phyloP scores from a whole-genome alignment of 2,113 vertebrate species.

The Siphamia tubifer region DNA sequence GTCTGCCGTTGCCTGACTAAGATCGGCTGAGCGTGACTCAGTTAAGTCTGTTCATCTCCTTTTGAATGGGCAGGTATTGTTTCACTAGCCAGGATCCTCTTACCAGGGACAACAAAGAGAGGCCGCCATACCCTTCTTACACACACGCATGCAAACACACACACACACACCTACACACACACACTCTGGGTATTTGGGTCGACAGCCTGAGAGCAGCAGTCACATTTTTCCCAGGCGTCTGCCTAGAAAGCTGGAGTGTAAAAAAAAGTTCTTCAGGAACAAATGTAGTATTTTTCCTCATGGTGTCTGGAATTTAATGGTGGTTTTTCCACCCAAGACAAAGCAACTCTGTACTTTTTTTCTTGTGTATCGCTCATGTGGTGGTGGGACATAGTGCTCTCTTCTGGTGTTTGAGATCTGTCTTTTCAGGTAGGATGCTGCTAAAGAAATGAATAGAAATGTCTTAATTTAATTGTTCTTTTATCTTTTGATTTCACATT shows the following conservation, averaged over 20 bases:
- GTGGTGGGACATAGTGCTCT: slow-evolving; percentile 4
- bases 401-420: not conserved
- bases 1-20: slow-evolving; percentile 23
- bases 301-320: not conserved
- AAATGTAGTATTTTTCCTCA: not conserved
- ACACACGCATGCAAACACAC: slow-evolving; percentile 12
- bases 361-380: not conserved
- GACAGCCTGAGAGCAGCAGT: slow-evolving; percentile 38
- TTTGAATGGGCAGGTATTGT: slow-evolving; percentile 72
- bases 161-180: slow-evolving; percentile 2
- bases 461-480: not conserved
- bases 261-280: slow-evolving; percentile 20
- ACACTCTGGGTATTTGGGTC: slow-evolving; percentile 6
- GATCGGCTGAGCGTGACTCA: slow-evolving; percentile 45
- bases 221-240: slow-evolving; percentile 32
- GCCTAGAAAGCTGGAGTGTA: slow-evolving; percentile 24
- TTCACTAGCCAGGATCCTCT: slow-evolving; percentile 67
- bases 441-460: not conserved
- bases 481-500: not conserved
- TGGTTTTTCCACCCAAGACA: not conserved
- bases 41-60: slow-evolving; percentile 51
- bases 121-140: slow-evolving; percentile 4
- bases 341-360: not conserved
- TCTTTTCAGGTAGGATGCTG: slow-evolving; percentile 62
- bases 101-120: slow-evolving; percentile 67